Conservation (phyloP, 2,797 vertebrate species). For the Hemitrygon akajei region DNA sequence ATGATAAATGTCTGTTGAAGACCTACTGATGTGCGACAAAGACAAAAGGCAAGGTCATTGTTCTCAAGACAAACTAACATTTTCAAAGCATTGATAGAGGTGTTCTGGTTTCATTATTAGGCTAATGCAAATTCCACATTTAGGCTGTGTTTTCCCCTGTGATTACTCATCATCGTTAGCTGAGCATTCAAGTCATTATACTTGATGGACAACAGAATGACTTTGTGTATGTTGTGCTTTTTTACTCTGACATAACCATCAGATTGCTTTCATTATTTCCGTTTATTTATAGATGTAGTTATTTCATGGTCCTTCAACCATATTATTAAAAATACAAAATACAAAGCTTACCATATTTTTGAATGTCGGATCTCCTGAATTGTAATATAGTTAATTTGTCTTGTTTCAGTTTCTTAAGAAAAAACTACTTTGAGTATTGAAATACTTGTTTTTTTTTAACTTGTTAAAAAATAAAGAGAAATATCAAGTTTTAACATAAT, state of each 20-base stretch:
- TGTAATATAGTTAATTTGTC: not conserved
- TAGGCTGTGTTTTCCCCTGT: not conserved
- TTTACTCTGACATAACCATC: not conserved
- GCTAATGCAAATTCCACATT: not conserved
- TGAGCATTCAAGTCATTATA: not conserved
- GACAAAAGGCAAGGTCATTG: not conserved
- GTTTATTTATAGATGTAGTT: slow-evolving; percentile 40
- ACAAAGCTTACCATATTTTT: not conserved
- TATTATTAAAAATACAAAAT: slow-evolving; percentile 43
- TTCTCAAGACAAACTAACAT: not conserved
- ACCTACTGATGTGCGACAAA: slow-evolving; percentile 7
- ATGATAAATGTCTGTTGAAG: slow-evolving; percentile 24
- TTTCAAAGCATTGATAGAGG: not conserved
- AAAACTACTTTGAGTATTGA: not conserved
- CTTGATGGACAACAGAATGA: not conserved
- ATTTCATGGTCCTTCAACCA: slow-evolving; percentile 42
- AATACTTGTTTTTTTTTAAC: not conserved
- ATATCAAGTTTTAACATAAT: not conserved
- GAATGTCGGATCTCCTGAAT: not conserved
- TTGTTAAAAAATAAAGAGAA: not conserved
- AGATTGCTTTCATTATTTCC: slow-evolving; percentile 35
- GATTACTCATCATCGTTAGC: not conserved
- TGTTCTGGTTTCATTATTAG: not conserved
- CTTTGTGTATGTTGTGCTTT: not conserved
- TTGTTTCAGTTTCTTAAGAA: not conserved